Base-by-base conservation (phyloP, 2,888 invertebrate species). In the Ochropacha duplaris region DNA sequence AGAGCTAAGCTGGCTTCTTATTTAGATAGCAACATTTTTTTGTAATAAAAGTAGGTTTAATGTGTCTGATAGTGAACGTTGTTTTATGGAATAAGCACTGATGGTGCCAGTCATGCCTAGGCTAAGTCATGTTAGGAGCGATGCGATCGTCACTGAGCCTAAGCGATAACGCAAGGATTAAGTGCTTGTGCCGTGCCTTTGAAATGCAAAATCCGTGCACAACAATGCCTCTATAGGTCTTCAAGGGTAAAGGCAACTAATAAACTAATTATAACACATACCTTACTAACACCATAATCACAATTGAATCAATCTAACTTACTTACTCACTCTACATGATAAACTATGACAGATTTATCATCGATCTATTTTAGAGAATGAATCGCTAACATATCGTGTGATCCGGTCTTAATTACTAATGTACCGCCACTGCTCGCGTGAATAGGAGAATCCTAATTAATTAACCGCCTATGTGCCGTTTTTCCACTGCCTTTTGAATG, bases 381-480 rank as follows among this genome's bases (percentile, higher is more conserved):
- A 69, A 68, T 72, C 65, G 75, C 71, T 68, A 71, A 74, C 78
- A 69, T 78, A 82, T 79, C 81, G 84, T 87, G 85, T 79, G 85
- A 86, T 79, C 75, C 69, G 58, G 65, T 68, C 69, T 81, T 81
- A 84, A 83, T 82, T 80, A 76, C 70, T 64, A 59, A 62, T 70
- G 69, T 62, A 71, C 69, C 65, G 65, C 59, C 65, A 60, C 57
- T 58, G 74, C 64, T 79, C 67, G 76, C 78, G 81, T 81, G 78
- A 81, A 79, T 79, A 80, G 78, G 74, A 79, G 74, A 79, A 72
- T 68, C 61, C 69, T 75, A 76, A 81, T 82, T 84, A 86, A 86
- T 86, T 81, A 83, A 73, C 71, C 60, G 60, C 66, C 65, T 65
- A 68, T 79, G 71, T 69, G 63, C 68, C 57, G 71, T 71, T 77